A percentile compares a stretch with the other conserved stretches of the same genome.
Conservation (phyloP, 2,888 invertebrate genomes). For the Meloe dianella region DNA sequence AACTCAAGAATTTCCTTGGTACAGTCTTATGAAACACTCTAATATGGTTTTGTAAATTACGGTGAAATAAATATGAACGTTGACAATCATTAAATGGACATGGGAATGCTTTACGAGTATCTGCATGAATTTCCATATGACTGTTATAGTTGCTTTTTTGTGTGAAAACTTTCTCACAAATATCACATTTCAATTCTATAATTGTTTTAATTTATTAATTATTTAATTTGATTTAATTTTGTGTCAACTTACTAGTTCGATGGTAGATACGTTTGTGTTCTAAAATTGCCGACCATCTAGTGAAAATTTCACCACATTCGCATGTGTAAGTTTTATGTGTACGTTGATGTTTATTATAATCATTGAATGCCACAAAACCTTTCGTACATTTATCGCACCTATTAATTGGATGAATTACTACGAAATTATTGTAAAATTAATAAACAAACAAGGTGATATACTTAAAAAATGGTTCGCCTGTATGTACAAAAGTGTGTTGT, state of each 20-base stretch:
- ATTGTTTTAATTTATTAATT: slow-evolving; percentile 16
- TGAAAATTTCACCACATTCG: slow-evolving; percentile 47
- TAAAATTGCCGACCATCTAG: slow-evolving; percentile 45
- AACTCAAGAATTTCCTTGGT: slow-evolving; percentile 22
- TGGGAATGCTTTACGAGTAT: slow-evolving; percentile 35
- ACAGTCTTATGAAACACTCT: slow-evolving; percentile 39
- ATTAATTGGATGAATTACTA: slow-evolving; percentile 21
- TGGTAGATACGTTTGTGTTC: slow-evolving; percentile 44
- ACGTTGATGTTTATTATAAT: slow-evolving; percentile 46
- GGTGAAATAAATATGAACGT: slow-evolving; percentile 45
- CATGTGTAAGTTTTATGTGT: slow-evolving; percentile 48
- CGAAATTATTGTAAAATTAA: background rate
- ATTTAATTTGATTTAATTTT: slow-evolving; percentile 7
- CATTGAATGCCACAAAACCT: slow-evolving; percentile 36
- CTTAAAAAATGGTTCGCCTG: slow-evolving; percentile 39
- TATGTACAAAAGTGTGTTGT: slow-evolving; percentile 41
- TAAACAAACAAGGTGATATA: slow-evolving; percentile 19
- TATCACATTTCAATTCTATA: slow-evolving; percentile 42
- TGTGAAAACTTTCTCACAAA: slow-evolving; percentile 45
- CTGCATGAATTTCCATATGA: slow-evolving; percentile 41
- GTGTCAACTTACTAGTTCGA: slow-evolving; percentile 31
- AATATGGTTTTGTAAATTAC: slow-evolving; percentile 46
- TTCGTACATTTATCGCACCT: slow-evolving; percentile 45
- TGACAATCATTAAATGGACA: slow-evolving; percentile 47
- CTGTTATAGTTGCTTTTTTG: slow-evolving; percentile 36